Evolutionary conservation across 1,140 invertebrate genomes (phyloP), one percentile per base, ranked within the genome.

Genomic region (Drosophila orosa): DNA sequence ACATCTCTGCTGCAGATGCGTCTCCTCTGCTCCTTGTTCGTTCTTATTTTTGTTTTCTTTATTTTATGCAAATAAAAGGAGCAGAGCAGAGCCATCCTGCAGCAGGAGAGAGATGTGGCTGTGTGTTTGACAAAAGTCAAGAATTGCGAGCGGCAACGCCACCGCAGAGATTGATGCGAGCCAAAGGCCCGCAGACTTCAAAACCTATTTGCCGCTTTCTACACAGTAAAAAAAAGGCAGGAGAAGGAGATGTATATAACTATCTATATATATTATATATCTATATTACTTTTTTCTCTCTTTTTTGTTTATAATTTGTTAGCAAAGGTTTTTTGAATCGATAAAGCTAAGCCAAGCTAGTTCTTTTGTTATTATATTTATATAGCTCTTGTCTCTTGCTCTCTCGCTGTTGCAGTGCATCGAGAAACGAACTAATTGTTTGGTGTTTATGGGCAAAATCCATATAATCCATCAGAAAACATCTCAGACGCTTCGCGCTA

Each of bases 401-500:
- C 8, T 25, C 10, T n/a, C 2, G 8, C 4, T 6, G 15, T 47
- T 5, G 15, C 24, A 27, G 45, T 47, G 44, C 44, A 25, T 47
- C 44, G 44, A n/a, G 15, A 24, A 47, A n/a, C 25, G 3, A 37
- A 40, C 39, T 55, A 74, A 73, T 77, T 69, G 48, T 71, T 57
- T 63, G 17, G 35, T 58, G 50, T 91, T 90, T 91, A 90, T 90
- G 89, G 57, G 74, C 89, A 85, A 90, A 91, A 85, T 90, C 80
- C 80, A 89, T 82, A 91, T 90, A 90, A 90, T 90, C 89, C 89
- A 90, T 91, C 87, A 90, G 77, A 82, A 59, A 85, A 89, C 67
- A 82, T 84, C 87, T 90, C 87, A 91, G 83, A 90, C 84, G 74
- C 37, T 61, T 55, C 39, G 55, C 48, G 40, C 74, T 81, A 87